Conservation (phyloP, 2,797 vertebrate genomes). For the Heterohyrax brucei region DNA sequence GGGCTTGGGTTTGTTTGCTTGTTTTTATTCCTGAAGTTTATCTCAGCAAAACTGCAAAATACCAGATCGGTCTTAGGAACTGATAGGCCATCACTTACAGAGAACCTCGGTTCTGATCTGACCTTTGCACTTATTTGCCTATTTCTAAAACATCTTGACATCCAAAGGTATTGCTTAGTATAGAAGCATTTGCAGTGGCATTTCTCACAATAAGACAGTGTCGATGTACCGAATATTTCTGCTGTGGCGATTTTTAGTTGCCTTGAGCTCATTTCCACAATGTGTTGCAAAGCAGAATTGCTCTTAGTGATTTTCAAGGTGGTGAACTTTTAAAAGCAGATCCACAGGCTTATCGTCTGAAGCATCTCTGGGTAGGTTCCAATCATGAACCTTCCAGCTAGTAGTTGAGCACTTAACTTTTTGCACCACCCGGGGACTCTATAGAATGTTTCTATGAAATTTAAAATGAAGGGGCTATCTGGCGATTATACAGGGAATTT, state of each 20-base stretch:
- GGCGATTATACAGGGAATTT: conserved; percentile 58
- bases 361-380: background rate
- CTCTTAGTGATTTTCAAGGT: background rate
- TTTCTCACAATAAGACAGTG: conserved; percentile 27
- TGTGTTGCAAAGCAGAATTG: background rate
- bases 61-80: background rate
- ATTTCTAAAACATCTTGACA: background rate
- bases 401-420: background rate
- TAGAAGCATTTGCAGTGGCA: conserved; percentile 22
- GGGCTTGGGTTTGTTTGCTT: too few relatives aligned
- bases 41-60: conserved; percentile 41
- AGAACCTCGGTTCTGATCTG: background rate
- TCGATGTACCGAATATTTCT: background rate
- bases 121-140: background rate
- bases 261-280: background rate
- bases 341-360: background rate
- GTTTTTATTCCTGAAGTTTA: conserved; percentile 5
- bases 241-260: background rate
- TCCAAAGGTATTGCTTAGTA: background rate
- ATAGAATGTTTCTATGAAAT: background rate
- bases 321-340: background rate
- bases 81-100: background rate
- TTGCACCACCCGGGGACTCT: background rate
- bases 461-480: conserved; percentile 10
- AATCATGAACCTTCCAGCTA: background rate